Evolutionary conservation across 1,140 invertebrate species (phyloP), one percentile per base, ranked within the genome.

Genomic region (Littorina saxatilis): DNA sequence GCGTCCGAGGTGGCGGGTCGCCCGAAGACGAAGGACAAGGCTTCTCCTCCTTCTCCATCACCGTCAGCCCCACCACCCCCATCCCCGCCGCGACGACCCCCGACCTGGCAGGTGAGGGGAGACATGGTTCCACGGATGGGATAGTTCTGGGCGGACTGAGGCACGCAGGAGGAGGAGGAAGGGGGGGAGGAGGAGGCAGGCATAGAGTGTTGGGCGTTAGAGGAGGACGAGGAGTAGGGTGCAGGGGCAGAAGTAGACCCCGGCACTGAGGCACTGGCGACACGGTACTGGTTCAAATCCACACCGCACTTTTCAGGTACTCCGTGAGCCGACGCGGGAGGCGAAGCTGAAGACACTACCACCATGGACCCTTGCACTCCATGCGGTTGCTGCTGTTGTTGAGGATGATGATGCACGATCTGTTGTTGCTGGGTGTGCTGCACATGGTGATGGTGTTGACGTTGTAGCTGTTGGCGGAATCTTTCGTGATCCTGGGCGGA

Each of bases 21-120:
- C 15, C 85, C 85, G 74, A 86, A 86, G 23, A 86, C 85, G 79
- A 86, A 86, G 29, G 85, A 86, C 58, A 86, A 63, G 43, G 83
- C 82, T 47, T 81, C 78, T 39, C 66, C 72, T 0, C 70, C 50
- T 23, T 61, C 74, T 0, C 35, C 35, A 4, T 77, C 50, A 37
- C 52, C 27, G 15, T 11, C 40, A 9, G 5, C 43, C 2, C 73
- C 74, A 7, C 52, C 52, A 15, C 74, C 35, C 11, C 50, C 74
- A 55, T 37, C 37, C 50, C 43, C 66, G 17, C 40, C 81, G 55
- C 27, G 61, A 47, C 35, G 74, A 73, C 76, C 78, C 82, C 27
- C 80, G 27, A 81, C 82, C 39, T 83, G 78, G 40, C 39, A 81
- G 61, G 82, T 74, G 20, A 86, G 77, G 32, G 85, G 85, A 2